Conservation (phyloP, 2,888 invertebrate species). For the Linnaemya vulpina region DNA sequence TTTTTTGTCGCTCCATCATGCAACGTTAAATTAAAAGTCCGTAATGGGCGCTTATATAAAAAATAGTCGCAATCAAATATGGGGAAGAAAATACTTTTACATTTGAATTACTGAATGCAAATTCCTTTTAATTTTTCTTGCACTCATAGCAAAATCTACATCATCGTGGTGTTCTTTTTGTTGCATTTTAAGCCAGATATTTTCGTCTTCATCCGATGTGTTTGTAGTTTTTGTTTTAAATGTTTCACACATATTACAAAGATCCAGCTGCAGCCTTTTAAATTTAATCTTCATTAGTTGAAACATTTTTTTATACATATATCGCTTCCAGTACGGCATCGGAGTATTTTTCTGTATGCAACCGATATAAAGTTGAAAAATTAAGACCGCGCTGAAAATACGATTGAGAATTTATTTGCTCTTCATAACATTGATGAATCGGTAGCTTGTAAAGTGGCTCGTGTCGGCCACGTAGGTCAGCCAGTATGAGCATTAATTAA, state of each 20-base stretch:
- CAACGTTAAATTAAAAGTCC: slow-evolving; percentile 33
- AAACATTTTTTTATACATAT: slow-evolving; percentile 45
- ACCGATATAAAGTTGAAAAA: slow-evolving; percentile 18
- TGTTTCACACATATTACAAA: slow-evolving; percentile 35
- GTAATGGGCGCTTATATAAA: slow-evolving; percentile 38
- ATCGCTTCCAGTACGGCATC: slow-evolving; percentile 45
- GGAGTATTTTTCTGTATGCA: slow-evolving; percentile 46
- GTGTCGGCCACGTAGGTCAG: slow-evolving; percentile 7
- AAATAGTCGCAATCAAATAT: slow-evolving; percentile 59
- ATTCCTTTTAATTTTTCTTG: slow-evolving; percentile 37
- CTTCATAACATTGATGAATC: slow-evolving; percentile 8
- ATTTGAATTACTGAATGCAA: slow-evolving; percentile 34
- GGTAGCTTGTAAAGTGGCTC: not conserved
- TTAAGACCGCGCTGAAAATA: slow-evolving; percentile 15
- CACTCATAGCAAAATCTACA: slow-evolving; percentile 15
- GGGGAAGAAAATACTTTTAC: slow-evolving; percentile 51
- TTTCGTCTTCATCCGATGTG: slow-evolving; percentile 25
- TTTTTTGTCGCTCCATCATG: slow-evolving; percentile 3
- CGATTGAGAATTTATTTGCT: slow-evolving; percentile 25
- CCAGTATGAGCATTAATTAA: not conserved
- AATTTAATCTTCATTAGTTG: slow-evolving; percentile 40
- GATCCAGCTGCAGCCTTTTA: slow-evolving; percentile 57
- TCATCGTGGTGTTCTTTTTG: slow-evolving; percentile 24
- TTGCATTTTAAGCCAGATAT: slow-evolving; percentile 29
- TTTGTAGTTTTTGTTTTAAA: slow-evolving; percentile 28